phyloP scores from a whole-genome alignment of 2,888 invertebrate genomes.

The Cabera pusaria region DNA sequence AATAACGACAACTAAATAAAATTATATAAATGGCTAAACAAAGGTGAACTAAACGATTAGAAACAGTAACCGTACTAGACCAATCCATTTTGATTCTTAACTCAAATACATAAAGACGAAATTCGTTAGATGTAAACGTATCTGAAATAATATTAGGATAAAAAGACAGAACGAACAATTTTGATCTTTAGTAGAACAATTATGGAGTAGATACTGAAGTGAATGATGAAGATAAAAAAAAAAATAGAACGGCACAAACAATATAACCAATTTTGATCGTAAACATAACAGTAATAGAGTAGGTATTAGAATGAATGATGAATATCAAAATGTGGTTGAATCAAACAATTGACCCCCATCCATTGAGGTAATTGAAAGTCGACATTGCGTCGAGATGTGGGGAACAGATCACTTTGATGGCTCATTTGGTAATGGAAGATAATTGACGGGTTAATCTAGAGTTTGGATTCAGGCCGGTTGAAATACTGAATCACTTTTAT shows the following conservation, averaged over 20 bases:
- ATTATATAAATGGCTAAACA: constrained; percentile 30
- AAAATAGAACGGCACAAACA: not conserved
- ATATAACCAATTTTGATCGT: constrained; percentile 5
- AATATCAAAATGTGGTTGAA: constrained; percentile 30
- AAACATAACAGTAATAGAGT: constrained; percentile 9
- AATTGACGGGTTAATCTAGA: constrained; percentile 34
- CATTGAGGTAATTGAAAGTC: constrained; percentile 57
- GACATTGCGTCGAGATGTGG: constrained; percentile 46
- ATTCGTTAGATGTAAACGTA: not conserved
- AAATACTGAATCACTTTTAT: too few species aligned
- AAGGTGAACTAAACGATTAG: constrained; percentile 32
- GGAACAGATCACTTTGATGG: constrained; percentile 51
- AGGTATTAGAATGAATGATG: constrained; percentile 7
- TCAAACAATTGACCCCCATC: constrained; percentile 64
- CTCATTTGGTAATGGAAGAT: constrained; percentile 47
- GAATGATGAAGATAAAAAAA: too few species aligned
- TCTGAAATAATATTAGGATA: too few species aligned
- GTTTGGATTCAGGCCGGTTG: constrained; percentile 32
- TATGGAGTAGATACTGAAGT: too few species aligned
- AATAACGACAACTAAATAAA: constrained; percentile 31
- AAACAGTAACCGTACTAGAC: constrained; percentile 1
- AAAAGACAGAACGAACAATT: too few species aligned
- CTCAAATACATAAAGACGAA: not conserved
- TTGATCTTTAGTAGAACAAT: too few species aligned
- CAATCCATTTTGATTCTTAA: not conserved